Percentiles rank a stretch among this genome's conserved stretches.
These are phyloP conservation scores for Sturnus vulgaris DNA, from an alignment of 2,113 vertebrate genomes.

Conservation along the genomic window DNA sequence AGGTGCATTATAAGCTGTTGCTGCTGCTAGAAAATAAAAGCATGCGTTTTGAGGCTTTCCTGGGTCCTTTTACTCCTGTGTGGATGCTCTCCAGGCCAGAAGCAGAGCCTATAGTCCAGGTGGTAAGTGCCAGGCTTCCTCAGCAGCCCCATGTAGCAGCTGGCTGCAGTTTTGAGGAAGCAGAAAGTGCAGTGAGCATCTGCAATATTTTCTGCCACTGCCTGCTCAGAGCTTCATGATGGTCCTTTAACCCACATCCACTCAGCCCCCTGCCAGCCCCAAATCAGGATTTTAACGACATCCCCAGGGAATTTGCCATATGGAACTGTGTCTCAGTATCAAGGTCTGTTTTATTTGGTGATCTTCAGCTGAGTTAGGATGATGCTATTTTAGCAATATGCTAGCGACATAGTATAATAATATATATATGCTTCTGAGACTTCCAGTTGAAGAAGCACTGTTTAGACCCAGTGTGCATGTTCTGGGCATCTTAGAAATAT, in stretches of 20 bases:
- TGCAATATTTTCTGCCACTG: neutral
- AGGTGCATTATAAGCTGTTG: neutral
- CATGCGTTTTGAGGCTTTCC: rapidly evolving
- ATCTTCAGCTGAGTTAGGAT: neutral
- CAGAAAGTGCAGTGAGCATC: neutral
- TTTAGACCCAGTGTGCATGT: neutral
- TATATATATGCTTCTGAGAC: neutral
- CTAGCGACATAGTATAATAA: neutral
- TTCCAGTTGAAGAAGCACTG: neutral
- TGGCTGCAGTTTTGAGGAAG: neutral
- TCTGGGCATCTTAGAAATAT: neutral
- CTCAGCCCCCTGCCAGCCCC: neutral
- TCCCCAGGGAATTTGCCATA: neutral
- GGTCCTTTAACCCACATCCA: neutral
- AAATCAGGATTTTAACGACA: neutral
- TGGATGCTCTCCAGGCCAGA: neutral
- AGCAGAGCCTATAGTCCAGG: neutral
- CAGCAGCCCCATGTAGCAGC: neutral
- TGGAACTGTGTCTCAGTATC: neutral
- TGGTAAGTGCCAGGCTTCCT: neutral
- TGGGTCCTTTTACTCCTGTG: neutral
- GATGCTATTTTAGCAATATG: neutral
- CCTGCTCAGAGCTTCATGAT: neutral
- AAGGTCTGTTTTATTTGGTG: rapidly evolving
- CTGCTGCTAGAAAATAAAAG: neutral